These are phyloP conservation scores for Acleris holmiana DNA, from an alignment of 2,888 invertebrate genomes.

Conservation along the genomic window DNA sequence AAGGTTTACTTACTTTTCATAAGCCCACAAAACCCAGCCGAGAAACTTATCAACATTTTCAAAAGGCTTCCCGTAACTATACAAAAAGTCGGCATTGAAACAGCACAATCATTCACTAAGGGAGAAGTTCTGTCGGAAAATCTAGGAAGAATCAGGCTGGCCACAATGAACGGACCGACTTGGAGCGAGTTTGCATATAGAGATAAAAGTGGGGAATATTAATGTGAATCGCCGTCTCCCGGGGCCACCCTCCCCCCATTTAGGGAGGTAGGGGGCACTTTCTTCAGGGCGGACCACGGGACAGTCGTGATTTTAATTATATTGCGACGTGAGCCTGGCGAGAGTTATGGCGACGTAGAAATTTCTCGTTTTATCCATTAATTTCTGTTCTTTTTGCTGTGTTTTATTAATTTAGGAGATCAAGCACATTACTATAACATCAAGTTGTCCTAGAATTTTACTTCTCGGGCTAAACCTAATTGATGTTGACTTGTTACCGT, in stretches of 20 bases:
- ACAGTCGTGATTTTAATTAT: conserved; percentile 84
- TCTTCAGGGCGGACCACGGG: conserved; percentile 80
- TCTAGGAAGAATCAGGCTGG: conserved; percentile 70
- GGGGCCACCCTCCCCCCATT: conserved; percentile 49
- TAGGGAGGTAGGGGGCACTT: conserved; percentile 59
- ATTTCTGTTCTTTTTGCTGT: conserved; percentile 8
- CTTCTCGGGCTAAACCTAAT: no score
- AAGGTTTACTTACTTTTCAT: conserved; percentile 43
- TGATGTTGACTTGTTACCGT: no score
- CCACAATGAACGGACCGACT: conserved; percentile 81
- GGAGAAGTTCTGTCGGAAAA: conserved; percentile 58
- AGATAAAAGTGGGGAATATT: conserved; percentile 85
- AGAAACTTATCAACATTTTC: conserved; percentile 37
- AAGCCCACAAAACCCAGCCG: conserved; percentile 67
- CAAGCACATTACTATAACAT: no score
- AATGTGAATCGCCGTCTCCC: conserved; percentile 76
- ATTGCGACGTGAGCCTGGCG: conserved; percentile 74
- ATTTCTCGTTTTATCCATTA: conserved; percentile 50
- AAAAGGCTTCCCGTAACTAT: conserved; percentile 37
- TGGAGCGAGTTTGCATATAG: conserved; percentile 84
- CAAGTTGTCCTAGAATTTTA: no score
- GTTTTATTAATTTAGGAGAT: no score
- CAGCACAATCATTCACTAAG: conserved; percentile 80
- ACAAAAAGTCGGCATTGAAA: conserved; percentile 67
- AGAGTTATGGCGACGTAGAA: conserved; percentile 70